Conservation (phyloP, 2,888 invertebrate species). For the Automeris io region DNA sequence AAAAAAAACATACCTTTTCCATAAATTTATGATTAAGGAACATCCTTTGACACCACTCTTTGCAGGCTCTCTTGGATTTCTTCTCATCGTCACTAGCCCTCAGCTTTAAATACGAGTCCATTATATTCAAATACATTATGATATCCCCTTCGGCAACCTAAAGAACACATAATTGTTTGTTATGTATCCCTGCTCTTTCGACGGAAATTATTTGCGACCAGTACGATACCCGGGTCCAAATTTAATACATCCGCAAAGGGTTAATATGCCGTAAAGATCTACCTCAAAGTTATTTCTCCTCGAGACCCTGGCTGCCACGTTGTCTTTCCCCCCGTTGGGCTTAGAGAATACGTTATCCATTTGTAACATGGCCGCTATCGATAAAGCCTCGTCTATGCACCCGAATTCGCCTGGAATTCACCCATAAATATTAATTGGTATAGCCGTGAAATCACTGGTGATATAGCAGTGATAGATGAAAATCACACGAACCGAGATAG, state of each 20-base stretch:
- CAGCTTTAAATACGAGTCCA: slow-evolving; percentile 76
- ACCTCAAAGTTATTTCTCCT: slow-evolving; percentile 89
- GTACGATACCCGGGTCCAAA: too few species aligned
- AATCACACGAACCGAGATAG: too few species aligned
- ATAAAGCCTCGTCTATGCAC: slow-evolving; percentile 94
- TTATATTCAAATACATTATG: slow-evolving; percentile 91
- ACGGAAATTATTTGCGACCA: too few species aligned
- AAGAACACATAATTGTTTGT: slow-evolving; percentile 6
- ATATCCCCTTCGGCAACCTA: slow-evolving; percentile 93
- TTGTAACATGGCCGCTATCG: slow-evolving; percentile 95
- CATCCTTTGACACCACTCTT: slow-evolving; percentile 87
- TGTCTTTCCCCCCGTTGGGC: slow-evolving; percentile 82
- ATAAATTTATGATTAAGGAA: slow-evolving; percentile 92
- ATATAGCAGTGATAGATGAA: too few species aligned
- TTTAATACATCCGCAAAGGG: too few species aligned
- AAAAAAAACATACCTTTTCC: slow-evolving; percentile 83
- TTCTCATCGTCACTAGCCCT: slow-evolving; percentile 41
- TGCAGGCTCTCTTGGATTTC: slow-evolving; percentile 62
- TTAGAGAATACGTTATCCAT: slow-evolving; percentile 92
- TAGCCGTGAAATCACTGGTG: too few species aligned
- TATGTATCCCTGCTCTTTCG: too few species aligned
- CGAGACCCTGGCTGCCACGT: slow-evolving; percentile 82
- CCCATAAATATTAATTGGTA: background rate
- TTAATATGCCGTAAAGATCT: slow-evolving; percentile 48
- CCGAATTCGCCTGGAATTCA: slow-evolving; percentile 83